phyloP scores from a whole-genome alignment of 2,888 invertebrate species.

The Mechanitis messenoides region DNA sequence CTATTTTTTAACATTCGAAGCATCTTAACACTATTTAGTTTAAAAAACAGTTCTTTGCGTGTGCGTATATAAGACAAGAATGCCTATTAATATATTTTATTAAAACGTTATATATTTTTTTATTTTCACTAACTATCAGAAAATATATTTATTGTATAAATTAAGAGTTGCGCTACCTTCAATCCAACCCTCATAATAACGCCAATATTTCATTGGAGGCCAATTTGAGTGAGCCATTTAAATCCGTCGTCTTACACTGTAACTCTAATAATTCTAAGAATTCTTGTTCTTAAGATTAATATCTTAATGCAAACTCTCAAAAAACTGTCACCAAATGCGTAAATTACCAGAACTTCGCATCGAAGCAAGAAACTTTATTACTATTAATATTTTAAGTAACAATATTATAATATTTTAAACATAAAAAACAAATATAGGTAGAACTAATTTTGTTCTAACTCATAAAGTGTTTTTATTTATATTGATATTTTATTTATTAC shows the following conservation, averaged over 20 bases:
- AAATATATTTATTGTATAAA: conserved; percentile 7
- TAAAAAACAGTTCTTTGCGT: too few relatives aligned
- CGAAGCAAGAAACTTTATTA: conserved; percentile 72
- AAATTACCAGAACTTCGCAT: conserved; percentile 75
- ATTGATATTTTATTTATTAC: too few relatives aligned
- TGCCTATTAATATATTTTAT: too few relatives aligned
- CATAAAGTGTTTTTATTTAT: too few relatives aligned
- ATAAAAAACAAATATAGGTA: too few relatives aligned
- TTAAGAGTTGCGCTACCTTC: conserved; percentile 8
- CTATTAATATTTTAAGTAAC: conserved; percentile 59
- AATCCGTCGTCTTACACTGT: conserved; percentile 60
- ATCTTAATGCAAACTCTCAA: conserved; percentile 26
- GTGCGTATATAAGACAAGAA: too few relatives aligned
- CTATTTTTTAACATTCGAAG: too few relatives aligned
- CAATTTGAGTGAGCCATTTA: conserved; percentile 53
- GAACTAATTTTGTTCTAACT: too few relatives aligned
- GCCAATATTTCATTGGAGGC: conserved; percentile 26
- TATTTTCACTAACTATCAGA: conserved; percentile 4
- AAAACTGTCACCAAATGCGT: conserved; percentile 33
- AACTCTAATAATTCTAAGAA: conserved; percentile 56
- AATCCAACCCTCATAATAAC: conserved; percentile 26
- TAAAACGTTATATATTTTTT: conserved; percentile 4
- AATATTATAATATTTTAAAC: too few relatives aligned
- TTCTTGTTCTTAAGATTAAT: conserved; percentile 73
- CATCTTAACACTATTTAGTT: too few relatives aligned